Evolutionary conservation across 2,797 vertebrate genomes (phyloP).

Genomic region (Falco peregrinus): DNA sequence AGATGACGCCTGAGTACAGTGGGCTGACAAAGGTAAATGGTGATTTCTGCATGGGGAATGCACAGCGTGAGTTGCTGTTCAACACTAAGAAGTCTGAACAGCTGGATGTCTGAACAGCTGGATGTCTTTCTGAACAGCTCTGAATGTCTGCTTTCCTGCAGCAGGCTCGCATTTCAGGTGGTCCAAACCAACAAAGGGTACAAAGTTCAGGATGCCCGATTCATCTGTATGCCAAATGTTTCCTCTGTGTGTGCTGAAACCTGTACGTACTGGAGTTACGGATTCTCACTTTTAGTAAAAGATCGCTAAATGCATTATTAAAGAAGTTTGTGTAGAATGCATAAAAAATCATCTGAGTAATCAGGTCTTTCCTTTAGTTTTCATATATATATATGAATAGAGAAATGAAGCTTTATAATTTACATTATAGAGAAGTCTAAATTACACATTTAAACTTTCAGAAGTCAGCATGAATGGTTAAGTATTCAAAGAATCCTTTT

Average conservation of each 20-base stretch:
- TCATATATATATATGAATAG: background rate
- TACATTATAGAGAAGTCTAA: background rate
- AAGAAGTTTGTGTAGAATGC: background rate
- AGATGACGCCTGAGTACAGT: background rate
- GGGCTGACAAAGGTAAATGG: background rate
- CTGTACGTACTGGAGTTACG: background rate
- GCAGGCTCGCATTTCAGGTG: background rate
- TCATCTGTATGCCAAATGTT: background rate
- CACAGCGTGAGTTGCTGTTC: background rate
- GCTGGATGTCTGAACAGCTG: too few relatives aligned
- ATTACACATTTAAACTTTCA: background rate
- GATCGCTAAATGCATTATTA: background rate
- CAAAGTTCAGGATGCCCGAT: background rate
- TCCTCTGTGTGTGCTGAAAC: background rate
- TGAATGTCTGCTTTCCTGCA: background rate
- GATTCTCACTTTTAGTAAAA: background rate
- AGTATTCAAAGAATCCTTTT: background rate
- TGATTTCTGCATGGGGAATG: background rate
- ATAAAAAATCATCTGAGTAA: background rate
- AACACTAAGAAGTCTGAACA: background rate
- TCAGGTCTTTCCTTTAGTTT: background rate
- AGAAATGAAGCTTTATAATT: background rate
- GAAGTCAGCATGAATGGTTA: background rate
- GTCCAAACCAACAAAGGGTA: background rate
- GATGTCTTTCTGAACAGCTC: background rate